Conservation (phyloP, 2,113 vertebrate genomes). For the Larimichthys crocea region DNA sequence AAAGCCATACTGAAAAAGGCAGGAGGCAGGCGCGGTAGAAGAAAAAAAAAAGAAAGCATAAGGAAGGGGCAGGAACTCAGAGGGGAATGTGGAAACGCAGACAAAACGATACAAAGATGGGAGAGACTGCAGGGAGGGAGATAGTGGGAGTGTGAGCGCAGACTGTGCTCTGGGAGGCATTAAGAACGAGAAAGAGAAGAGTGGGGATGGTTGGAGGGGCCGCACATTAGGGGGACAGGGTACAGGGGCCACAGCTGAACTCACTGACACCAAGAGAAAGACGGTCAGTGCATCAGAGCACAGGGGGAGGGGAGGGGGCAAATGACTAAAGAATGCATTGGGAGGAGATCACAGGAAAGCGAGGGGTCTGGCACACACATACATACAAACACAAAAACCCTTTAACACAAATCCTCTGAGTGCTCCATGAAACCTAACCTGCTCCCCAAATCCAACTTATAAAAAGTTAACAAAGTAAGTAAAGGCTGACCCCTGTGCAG, state of each 20-base stretch:
- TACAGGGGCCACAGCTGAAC: slow-evolving; percentile 63
- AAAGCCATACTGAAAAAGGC: background rate
- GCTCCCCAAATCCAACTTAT: slow-evolving; percentile 20
- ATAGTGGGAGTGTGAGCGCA: slow-evolving; percentile 18
- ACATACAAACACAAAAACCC: slow-evolving; percentile 18
- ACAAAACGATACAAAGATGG: slow-evolving; percentile 46
- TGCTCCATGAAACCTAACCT: slow-evolving; percentile 47
- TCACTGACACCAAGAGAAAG: slow-evolving; percentile 62
- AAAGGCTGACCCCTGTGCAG: slow-evolving; percentile 32
- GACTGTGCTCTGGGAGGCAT: slow-evolving; percentile 32
- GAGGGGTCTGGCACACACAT: slow-evolving; percentile 7
- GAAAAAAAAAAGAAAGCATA: background rate
- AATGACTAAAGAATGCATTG: slow-evolving; percentile 43
- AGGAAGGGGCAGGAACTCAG: background rate
- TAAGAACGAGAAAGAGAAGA: slow-evolving; percentile 17
- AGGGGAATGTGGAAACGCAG: slow-evolving; percentile 32
- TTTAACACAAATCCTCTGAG: slow-evolving; percentile 29
- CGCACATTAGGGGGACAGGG: slow-evolving; percentile 44
- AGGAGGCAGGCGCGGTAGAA: slow-evolving; percentile 10
- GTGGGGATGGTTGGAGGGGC: slow-evolving; percentile 48
- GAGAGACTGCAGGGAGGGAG: slow-evolving; percentile 29
- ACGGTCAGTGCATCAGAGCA: slow-evolving; percentile 28
- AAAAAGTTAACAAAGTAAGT: slow-evolving; percentile 48
- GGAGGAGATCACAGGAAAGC: slow-evolving; percentile 25
- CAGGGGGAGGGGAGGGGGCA: background rate